Conservation (phyloP, 2,113 vertebrate genomes). For the Pluvialis apricaria region DNA sequence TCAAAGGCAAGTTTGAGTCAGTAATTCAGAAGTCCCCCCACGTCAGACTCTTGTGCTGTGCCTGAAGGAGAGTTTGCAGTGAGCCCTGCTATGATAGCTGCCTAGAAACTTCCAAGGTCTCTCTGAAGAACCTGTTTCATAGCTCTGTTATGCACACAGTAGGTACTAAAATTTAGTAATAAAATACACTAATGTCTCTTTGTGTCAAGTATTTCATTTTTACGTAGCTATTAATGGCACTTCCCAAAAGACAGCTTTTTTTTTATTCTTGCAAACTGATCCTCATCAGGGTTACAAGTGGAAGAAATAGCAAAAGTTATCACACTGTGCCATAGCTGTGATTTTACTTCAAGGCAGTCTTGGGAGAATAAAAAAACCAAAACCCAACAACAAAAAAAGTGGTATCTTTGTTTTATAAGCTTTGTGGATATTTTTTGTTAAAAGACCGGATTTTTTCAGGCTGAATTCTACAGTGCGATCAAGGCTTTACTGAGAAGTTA, state of each 20-base stretch:
- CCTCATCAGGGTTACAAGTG: background rate
- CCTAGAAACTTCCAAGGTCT: background rate
- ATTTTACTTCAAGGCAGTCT: background rate
- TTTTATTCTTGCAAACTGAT: background rate
- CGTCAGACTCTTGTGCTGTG: background rate
- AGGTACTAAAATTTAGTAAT: background rate
- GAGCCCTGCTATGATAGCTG: background rate
- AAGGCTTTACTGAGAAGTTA: background rate
- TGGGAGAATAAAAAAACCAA: background rate
- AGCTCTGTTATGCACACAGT: background rate
- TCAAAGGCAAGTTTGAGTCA: background rate
- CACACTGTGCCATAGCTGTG: background rate
- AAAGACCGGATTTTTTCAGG: background rate
- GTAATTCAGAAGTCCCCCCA: background rate
- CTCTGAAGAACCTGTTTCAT: background rate
- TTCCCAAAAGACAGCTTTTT: background rate
- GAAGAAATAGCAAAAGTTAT: background rate
- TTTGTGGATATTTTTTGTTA: background rate
- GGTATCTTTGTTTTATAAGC: background rate
- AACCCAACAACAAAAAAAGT: too few relatives aligned
- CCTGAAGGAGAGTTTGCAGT: background rate
- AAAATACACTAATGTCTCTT: background rate
- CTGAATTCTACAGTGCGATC: background rate
- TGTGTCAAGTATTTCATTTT: background rate
- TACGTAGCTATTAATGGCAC: background rate